These are phyloP conservation scores for Pterocles burchelli DNA, from an alignment of 2,113 vertebrate genomes.

Conservation along the genomic window DNA sequence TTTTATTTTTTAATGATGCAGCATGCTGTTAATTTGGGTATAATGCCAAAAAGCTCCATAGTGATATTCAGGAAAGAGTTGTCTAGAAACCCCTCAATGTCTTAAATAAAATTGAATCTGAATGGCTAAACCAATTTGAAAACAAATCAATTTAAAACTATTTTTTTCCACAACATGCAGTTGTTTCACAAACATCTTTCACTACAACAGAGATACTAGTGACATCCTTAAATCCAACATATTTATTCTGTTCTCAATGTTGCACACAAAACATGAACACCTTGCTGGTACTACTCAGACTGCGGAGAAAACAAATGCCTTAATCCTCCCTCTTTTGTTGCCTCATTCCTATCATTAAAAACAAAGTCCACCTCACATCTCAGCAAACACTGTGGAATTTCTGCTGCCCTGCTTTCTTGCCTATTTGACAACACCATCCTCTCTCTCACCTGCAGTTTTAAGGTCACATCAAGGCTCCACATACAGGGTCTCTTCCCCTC, in stretches of 20 bases:
- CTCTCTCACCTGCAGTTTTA: neutral
- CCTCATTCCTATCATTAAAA: neutral
- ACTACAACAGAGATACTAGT: neutral
- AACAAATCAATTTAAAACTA: conserved; percentile 29
- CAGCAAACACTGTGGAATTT: neutral
- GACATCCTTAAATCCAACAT: neutral
- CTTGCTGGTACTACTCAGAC: neutral
- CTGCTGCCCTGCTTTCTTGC: neutral
- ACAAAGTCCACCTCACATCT: neutral
- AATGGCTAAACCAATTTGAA: conserved; percentile 32
- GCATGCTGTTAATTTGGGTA: conserved; percentile 25
- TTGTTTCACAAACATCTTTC: neutral
- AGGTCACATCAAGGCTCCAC: neutral
- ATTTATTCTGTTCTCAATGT: neutral
- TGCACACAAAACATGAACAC: neutral
- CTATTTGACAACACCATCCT: neutral
- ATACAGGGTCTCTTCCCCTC: neutral
- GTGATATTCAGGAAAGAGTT: neutral
- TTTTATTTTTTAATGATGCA: conserved; percentile 32
- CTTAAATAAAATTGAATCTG: conserved; percentile 29
- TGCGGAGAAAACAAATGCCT: neutral
- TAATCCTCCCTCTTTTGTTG: neutral
- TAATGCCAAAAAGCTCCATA: neutral
- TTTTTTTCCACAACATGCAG: neutral
- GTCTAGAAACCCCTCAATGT: conserved; percentile 4